These are phyloP conservation scores for Lepidostoma basale DNA, from an alignment of 1,140 invertebrate genomes.

Conservation along the genomic window DNA sequence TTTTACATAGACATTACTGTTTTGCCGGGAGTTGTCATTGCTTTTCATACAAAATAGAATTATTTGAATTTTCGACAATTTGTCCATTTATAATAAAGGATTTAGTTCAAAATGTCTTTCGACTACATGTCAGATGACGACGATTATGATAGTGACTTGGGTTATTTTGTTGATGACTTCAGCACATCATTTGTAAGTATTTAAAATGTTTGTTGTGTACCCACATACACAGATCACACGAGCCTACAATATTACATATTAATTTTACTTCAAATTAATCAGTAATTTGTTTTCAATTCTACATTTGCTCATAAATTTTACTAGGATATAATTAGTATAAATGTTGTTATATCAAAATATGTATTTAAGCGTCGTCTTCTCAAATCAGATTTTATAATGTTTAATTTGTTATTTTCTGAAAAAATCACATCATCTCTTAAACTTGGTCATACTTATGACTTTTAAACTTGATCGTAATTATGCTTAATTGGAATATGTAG, in stretches of 20 bases:
- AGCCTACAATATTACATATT: neutral
- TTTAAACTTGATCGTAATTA: no score
- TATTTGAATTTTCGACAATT: no score
- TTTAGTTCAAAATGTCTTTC: neutral
- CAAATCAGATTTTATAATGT: no score
- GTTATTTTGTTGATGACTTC: neutral
- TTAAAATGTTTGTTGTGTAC: neutral
- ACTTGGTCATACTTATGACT: no score
- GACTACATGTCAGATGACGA: neutral
- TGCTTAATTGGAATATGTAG: no score
- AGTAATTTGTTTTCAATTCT: neutral
- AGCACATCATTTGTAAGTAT: constrained; percentile 13
- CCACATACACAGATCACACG: neutral
- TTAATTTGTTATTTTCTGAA: no score
- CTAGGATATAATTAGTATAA: neutral
- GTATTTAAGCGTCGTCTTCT: no score
- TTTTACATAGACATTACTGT: no score
- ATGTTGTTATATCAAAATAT: neutral
- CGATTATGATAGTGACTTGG: constrained; percentile 4
- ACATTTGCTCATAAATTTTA: neutral
- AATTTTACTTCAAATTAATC: neutral
- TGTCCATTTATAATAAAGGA: neutral
- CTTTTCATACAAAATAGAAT: no score
- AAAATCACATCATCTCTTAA: no score
- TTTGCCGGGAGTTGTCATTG: no score